Conservation (phyloP, 2,888 invertebrate species). For the Acronicta leporina region DNA sequence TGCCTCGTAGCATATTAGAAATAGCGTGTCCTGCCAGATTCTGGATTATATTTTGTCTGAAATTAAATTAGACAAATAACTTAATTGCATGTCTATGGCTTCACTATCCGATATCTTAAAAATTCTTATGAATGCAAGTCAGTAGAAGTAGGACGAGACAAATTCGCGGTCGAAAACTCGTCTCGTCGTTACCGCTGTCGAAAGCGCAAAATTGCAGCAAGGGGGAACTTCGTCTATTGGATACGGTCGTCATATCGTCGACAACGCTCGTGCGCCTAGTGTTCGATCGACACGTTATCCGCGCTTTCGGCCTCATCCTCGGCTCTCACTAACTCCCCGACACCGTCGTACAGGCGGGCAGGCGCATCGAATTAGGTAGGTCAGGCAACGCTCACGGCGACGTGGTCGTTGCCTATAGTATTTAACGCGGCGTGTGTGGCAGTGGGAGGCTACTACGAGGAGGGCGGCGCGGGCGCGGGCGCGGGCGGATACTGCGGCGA, state of each 20-base stretch:
- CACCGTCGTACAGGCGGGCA: conserved; percentile 41
- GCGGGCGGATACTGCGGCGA: conserved; percentile 80
- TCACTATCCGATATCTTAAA: conserved; percentile 65
- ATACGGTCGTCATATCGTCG: conserved; percentile 19
- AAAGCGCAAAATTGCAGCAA: conserved; percentile 30
- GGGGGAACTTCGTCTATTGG: conserved; percentile 11
- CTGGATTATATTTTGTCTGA: conserved; percentile 58
- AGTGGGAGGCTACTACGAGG: conserved; percentile 88
- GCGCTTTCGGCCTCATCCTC: conserved; percentile 31
- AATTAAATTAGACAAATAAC: conserved; percentile 64
- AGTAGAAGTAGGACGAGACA: conserved; percentile 37
- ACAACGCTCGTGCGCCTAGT: conserved; percentile 25
- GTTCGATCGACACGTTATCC: conserved; percentile 35
- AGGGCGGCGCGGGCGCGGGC: conserved; percentile 76
- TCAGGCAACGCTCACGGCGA: conserved; percentile 55
- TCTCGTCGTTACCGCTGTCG: conserved; percentile 38
- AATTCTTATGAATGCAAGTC: conserved; percentile 52
- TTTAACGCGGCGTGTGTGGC: conserved; percentile 84
- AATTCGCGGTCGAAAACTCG: conserved; percentile 36
- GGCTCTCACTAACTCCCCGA: conserved; percentile 37
- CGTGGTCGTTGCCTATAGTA: conserved; percentile 57
- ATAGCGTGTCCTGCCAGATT: conserved; percentile 65
- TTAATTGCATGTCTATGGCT: conserved; percentile 84
- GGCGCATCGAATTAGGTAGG: conserved; percentile 74
- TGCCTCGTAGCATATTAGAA: conserved; percentile 77